Evolutionary conservation across 2,888 invertebrate genomes (phyloP), one percentile per base, ranked within the genome.

Genomic region (Melieria crassipennis): DNA sequence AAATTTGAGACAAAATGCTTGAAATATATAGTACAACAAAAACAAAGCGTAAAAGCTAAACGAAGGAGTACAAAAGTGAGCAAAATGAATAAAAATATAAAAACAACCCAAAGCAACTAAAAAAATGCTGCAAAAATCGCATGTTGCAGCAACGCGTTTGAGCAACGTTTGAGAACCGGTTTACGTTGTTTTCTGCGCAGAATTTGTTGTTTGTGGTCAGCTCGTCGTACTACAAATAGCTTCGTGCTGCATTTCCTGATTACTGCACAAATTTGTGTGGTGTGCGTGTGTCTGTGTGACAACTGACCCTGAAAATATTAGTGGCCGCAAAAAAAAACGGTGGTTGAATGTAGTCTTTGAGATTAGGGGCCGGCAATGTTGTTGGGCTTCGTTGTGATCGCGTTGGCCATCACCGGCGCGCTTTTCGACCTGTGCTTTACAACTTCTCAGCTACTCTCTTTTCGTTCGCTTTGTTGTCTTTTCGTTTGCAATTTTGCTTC

Each of bases 1-100:
- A 81, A 82, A 83, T 78, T 79, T 79, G 79, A 81, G 79, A 48
- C n/a, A 58, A 9, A 62, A 47, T 58, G 50, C 43, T 10, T 10
- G 48, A 70, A 68, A 67, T 16, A 68, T 30, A 45, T 46, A 43
- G 68, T 65, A 60, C 62, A 67, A 70, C 7, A 65, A 61, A 45
- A 73, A 62, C n/a, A 71, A 73, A 75, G 64, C 65, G 68, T 63
- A 61, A 64, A 65, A 30, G 30, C 30, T 30, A 30, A 30, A 30
- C 30, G 30, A 30, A 30, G 30, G 30, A 30, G 2, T 3, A 30
- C 30, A 30, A 30, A 30, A 30, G 30, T 16, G 16, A 16, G 16
- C 16, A 16, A 16, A 16, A 16, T n/a, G n/a, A 16, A 30, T 30
- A 1, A 30, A 30, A 30, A 30, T 30, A 30, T 30, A 30, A 30